These are phyloP conservation scores for human DNA, from an alignment of 2,113 vertebrate genomes.

Conservation along the genomic window GRCh38 chr9:91138501-91139000, in stretches of 20 bases:
- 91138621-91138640: background rate
- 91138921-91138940: background rate
- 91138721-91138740: background rate
- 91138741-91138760: background rate
- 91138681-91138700: no score
- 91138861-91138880: background rate
- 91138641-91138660: background rate
- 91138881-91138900: background rate
- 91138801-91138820: background rate
- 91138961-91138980: background rate
- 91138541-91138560: no score
- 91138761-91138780: background rate
- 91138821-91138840: background rate
- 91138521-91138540: no score
- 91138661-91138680: no score
- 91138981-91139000: background rate
- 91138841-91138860: background rate
- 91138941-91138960: background rate
- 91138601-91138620: background rate
- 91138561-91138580: no score
- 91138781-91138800: background rate
- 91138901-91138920: background rate
- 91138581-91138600: background rate
- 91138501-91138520: no score
- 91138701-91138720: background rate